A percentile compares a stretch with the other conserved stretches of the same genome.
Conservation (phyloP, 2,113 vertebrate species). For the Thermophis baileyi region DNA sequence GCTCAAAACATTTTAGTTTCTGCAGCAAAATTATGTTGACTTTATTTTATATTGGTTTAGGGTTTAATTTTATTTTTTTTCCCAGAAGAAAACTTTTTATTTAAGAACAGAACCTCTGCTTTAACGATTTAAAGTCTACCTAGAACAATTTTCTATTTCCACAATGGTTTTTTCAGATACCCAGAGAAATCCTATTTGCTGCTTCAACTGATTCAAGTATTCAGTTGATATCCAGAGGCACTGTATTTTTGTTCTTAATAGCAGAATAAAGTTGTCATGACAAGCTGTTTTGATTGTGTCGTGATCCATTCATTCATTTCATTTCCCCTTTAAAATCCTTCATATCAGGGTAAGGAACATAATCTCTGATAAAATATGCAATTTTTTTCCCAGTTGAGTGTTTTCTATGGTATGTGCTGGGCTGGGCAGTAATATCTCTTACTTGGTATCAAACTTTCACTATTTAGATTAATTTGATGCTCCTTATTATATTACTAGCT, state of each 20-base stretch:
- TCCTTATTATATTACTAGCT: neutral
- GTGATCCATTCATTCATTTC: neutral
- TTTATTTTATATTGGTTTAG: neutral
- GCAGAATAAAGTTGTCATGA: neutral
- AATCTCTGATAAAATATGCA: neutral
- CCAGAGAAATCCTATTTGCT: neutral
- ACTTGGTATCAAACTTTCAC: neutral
- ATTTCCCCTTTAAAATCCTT: neutral
- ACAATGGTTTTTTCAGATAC: neutral
- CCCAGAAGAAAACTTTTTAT: neutral
- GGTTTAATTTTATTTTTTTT: neutral
- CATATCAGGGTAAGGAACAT: neutral
- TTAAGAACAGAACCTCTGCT: neutral
- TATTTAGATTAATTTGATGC: neutral
- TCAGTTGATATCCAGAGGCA: neutral
- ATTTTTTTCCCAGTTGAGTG: neutral
- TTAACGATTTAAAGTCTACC: neutral
- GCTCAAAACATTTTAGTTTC: neutral
- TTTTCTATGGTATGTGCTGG: neutral
- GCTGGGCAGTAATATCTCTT: neutral
- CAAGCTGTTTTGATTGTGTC: neutral
- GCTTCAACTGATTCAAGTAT: neutral
- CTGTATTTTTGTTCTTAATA: neutral
- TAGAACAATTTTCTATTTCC: neutral
- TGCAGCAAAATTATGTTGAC: neutral